These are phyloP conservation scores for Sinhomidia bicolor DNA, from an alignment of 2,888 invertebrate species.

Conservation along the genomic window DNA sequence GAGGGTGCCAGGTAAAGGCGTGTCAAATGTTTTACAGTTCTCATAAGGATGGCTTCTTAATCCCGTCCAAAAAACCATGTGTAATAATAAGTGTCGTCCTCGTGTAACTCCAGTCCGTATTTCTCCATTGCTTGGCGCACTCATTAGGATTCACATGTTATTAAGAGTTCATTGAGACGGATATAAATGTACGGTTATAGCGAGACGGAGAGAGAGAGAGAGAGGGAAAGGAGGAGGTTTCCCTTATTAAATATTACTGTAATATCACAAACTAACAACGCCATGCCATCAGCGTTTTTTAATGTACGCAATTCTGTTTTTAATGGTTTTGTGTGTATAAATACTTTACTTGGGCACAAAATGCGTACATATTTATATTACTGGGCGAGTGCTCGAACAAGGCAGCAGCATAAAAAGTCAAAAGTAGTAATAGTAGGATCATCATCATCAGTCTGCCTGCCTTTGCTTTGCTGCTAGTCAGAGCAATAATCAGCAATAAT, in stretches of 20 bases:
- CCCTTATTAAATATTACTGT: slow-evolving; percentile 55
- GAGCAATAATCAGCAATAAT: slow-evolving; percentile 25
- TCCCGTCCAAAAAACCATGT: slow-evolving; percentile 67
- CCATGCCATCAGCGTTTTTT: background rate
- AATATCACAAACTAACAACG: slow-evolving; percentile 30
- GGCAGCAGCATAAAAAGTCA: background rate
- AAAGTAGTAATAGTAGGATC: too few relatives aligned
- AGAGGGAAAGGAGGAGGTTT: slow-evolving; percentile 44
- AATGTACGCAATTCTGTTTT: slow-evolving; percentile 35
- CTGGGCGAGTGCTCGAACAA: background rate
- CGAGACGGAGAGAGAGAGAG: background rate
- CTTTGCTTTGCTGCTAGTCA: background rate
- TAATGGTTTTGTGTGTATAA: background rate
- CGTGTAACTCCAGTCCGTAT: slow-evolving; percentile 33
- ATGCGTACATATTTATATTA: background rate
- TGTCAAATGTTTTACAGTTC: slow-evolving; percentile 78
- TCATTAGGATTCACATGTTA: slow-evolving; percentile 79
- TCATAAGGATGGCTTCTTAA: slow-evolving; percentile 78
- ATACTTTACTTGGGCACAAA: background rate
- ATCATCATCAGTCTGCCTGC: slow-evolving; percentile 6
- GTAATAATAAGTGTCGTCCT: slow-evolving; percentile 32
- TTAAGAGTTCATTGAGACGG: slow-evolving; percentile 69
- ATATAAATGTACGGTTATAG: background rate
- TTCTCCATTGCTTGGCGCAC: slow-evolving; percentile 68
- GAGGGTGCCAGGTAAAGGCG: slow-evolving; percentile 80